These are phyloP conservation scores for Aelia acuminata DNA, from an alignment of 2,888 invertebrate species.

Conservation along the genomic window DNA sequence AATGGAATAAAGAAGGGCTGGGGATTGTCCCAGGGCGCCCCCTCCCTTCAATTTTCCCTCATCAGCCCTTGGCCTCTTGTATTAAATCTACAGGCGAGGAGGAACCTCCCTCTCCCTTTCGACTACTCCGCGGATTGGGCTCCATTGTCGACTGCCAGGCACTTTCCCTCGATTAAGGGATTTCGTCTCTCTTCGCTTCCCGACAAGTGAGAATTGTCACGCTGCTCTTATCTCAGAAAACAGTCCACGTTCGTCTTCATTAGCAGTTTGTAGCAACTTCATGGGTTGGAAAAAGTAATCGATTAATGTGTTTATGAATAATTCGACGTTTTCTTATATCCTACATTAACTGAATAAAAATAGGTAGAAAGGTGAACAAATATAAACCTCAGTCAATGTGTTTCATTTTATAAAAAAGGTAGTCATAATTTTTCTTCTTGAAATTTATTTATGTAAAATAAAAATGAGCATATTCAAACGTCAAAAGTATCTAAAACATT, in stretches of 20 bases:
- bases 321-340: too few relatives aligned
- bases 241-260: background rate
- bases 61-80: background rate
- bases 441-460: too few relatives aligned
- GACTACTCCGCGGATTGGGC: slow-evolving; percentile 18
- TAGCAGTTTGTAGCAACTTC: background rate
- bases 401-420: too few relatives aligned
- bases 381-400: too few relatives aligned
- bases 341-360: too few relatives aligned
- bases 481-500: too few relatives aligned
- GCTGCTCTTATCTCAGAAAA: background rate
- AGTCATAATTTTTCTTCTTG: too few relatives aligned
- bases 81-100: background rate
- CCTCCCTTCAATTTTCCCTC: slow-evolving; percentile 28
- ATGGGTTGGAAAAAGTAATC: background rate
- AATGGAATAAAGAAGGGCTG: slow-evolving; percentile 36
- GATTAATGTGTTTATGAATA: background rate
- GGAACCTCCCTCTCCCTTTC: background rate
- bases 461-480: too few relatives aligned
- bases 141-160: slow-evolving; percentile 11
- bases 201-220: slow-evolving; percentile 13
- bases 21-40: background rate
- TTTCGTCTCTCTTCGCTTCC: background rate
- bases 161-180: slow-evolving; percentile 37
- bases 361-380: too few relatives aligned